Evolutionary conservation across 2,797 vertebrate species (phyloP).

Genomic region (Zalophus californianus): DNA sequence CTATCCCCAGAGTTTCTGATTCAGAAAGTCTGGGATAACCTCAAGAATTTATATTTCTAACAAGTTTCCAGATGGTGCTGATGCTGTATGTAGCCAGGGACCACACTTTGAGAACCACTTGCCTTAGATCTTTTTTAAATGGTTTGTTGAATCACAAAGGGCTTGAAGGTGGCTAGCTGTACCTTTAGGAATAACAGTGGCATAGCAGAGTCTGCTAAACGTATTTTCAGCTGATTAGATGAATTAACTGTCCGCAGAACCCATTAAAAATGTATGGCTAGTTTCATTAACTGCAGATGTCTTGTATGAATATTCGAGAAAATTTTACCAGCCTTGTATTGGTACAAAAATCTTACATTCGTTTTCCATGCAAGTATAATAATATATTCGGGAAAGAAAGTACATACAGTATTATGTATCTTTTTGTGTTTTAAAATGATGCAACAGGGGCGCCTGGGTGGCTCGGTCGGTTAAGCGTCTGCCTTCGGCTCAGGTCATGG

Average conservation of each 20-base stretch:
- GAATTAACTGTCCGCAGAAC: background rate
- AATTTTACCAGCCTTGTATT: background rate
- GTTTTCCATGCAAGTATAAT: background rate
- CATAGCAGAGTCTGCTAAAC: background rate
- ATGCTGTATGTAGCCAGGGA: background rate
- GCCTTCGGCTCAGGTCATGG: too few species aligned
- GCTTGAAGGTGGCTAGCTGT: background rate
- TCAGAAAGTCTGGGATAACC: background rate
- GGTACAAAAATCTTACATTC: constrained; percentile 21
- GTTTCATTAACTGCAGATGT: background rate
- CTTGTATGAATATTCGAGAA: constrained; percentile 1
- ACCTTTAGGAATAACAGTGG: background rate
- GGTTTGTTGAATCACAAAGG: background rate
- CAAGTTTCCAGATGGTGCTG: background rate
- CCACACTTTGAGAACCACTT: constrained; percentile 28
- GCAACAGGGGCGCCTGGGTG: too few species aligned
- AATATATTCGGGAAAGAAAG: background rate
- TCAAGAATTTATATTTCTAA: constrained; percentile 30
- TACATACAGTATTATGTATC: background rate
- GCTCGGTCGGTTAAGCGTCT: too few species aligned
- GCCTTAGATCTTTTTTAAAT: background rate
- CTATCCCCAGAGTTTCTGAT: background rate
- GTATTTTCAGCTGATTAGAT: background rate
- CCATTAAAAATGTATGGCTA: background rate
- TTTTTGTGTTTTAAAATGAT: constrained; percentile 27